Evolutionary conservation across 2,113 vertebrate species (phyloP).

Genomic region (Cricetomys ansorgei): DNA sequence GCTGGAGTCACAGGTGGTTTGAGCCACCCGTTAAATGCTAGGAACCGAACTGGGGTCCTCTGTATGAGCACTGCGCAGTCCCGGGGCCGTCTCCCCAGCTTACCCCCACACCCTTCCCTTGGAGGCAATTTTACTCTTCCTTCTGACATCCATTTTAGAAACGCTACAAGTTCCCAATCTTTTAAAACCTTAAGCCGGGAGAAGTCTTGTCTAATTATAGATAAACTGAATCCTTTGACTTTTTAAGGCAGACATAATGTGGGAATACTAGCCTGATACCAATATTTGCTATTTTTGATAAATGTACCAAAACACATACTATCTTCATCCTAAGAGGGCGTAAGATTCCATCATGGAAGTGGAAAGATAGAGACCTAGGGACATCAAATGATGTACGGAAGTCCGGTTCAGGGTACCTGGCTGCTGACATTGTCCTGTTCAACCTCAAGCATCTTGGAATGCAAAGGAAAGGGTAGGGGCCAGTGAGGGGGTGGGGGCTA

Average conservation of each 20-base stretch:
- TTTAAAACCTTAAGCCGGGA: slow-evolving; percentile 17
- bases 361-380: background rate
- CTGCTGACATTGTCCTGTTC: background rate
- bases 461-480: background rate
- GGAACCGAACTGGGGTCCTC: background rate
- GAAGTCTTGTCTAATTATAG: background rate
- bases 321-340: background rate
- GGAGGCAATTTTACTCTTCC: background rate
- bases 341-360: background rate
- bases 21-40: background rate
- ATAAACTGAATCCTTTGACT: background rate
- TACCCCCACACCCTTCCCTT: no score
- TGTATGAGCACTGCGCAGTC: background rate
- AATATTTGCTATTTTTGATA: background rate
- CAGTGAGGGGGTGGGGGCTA: background rate
- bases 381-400: background rate
- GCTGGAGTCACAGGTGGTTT: background rate
- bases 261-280: background rate
- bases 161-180: background rate
- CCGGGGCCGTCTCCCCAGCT: background rate
- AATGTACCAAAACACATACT: background rate
- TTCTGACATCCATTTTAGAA: slow-evolving; percentile 31
- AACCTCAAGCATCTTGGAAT: background rate
- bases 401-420: background rate
- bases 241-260: background rate